Percentiles rank a stretch among this genome's conserved stretches.
These are phyloP conservation scores for Therioaphis trifolii DNA, from an alignment of 2,888 invertebrate species.

Conservation along the genomic window DNA sequence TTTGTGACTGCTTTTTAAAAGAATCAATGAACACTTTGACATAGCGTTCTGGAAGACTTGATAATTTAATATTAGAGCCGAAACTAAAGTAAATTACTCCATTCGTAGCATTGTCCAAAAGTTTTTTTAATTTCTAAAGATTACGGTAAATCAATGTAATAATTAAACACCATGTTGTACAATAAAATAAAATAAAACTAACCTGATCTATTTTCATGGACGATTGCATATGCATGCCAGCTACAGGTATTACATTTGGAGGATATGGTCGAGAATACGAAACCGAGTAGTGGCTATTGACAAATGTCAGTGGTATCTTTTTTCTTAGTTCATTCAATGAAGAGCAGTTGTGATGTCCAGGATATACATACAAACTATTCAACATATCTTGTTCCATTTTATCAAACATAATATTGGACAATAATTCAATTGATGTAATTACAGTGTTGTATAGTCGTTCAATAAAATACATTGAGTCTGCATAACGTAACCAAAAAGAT, in stretches of 20 bases:
- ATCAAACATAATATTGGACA: background rate
- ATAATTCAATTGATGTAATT: background rate
- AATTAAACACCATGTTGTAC: background rate
- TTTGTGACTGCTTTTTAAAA: background rate
- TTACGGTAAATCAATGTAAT: background rate
- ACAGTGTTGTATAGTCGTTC: background rate
- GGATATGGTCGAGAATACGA: constrained; percentile 23
- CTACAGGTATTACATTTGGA: background rate
- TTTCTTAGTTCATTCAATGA: background rate
- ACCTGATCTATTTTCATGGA: background rate
- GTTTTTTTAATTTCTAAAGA: background rate
- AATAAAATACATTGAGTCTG: background rate
- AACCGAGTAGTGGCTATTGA: constrained; percentile 1
- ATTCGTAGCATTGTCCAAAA: background rate
- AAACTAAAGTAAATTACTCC: constrained; percentile 5
- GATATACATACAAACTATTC: background rate
- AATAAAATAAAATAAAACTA: background rate
- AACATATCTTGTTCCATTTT: background rate
- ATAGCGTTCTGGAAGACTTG: background rate
- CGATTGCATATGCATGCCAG: constrained; percentile 12
- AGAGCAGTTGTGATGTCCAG: background rate
- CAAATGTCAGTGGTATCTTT: background rate
- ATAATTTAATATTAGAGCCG: background rate
- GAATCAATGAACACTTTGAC: background rate
- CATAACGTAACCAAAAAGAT: background rate